Conservation (phyloP, 2,113 vertebrate species). For the Onychorhynchus coronatus region DNA sequence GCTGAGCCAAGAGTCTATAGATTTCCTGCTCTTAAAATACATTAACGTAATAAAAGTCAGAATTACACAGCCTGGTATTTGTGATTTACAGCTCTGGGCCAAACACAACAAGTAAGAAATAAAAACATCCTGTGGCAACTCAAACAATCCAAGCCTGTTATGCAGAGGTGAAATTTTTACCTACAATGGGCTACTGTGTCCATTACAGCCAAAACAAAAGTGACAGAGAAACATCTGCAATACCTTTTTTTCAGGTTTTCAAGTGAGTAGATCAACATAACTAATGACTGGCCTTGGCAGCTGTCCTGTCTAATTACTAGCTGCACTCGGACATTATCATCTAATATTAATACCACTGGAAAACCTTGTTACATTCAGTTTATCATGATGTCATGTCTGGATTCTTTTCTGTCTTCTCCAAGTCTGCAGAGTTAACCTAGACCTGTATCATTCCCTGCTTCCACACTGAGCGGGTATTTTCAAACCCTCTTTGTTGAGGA, state of each 20-base stretch:
- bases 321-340: background rate
- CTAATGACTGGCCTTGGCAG: constrained; percentile 22
- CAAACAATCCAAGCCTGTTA: background rate
- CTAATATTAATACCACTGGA: constrained; percentile 38
- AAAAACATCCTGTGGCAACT: constrained; percentile 28
- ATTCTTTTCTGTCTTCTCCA: constrained; percentile 1
- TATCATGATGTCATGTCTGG: constrained; percentile 45
- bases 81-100: constrained; percentile 37
- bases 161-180: background rate
- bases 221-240: constrained; percentile 30
- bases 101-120: constrained; percentile 30
- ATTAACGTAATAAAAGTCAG: constrained; percentile 42
- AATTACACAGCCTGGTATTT: constrained; percentile 11
- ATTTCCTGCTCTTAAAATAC: constrained; percentile 59
- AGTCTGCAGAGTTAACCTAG: background rate
- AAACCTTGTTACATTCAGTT: constrained; percentile 2
- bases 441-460: background rate
- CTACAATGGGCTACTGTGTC: background rate
- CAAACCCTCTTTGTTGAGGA: background rate
- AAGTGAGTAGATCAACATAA: background rate
- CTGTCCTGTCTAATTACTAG: constrained; percentile 44
- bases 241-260: background rate
- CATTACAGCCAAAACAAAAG: background rate
- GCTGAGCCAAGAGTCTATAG: constrained; percentile 25
- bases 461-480: background rate